Evolutionary conservation across 1,140 invertebrate genomes (phyloP), one percentile per base, ranked within the genome.

Genomic region (Conopomorpha cramerella): DNA sequence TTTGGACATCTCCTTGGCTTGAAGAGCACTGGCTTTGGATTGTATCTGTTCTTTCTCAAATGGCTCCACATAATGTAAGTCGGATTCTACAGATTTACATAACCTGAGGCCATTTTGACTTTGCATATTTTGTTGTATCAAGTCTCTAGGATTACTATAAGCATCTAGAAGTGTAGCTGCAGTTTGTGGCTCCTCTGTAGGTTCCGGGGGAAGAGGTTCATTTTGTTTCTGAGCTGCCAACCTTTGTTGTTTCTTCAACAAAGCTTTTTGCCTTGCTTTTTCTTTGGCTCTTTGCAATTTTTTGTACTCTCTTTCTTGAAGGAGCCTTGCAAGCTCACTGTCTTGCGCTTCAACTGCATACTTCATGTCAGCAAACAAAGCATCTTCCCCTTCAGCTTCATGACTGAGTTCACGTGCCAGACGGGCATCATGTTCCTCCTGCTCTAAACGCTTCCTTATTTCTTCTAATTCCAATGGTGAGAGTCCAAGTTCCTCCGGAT

Each of bases 301-400:
- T 29, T 72, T 76, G 32, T 76, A 76, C 39, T 76, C 89, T 56
- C 89, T 86, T 57, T 96, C 93, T 62, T 97, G 93, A 26, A 97
- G 78, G 59, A 96, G 84, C 54, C 87, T 84, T 0, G 94, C 94
- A 2, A 96, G 76, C 67, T 96, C 91, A 30, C 91, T 86, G 65
- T 97, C 94, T 62, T 96, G 93, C 2, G 89, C 89, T 74, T 97
- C 93, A 33, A 96, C 93, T 6, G 92, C 91, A 40, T 90, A 81
- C 53, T 86, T 53, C 71, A 77, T 83, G 70, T 93, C 90, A 16
- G 91, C 81, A 15, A 86, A 58, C 49, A 86, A 77, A 13, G 82
- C 79, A 44, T 83, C 80, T 37, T 84, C 76, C 8, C 74, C 58
- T 16, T 82, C 81, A 46, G 84, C 84, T 38, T 84, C 81, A 49